Conservation (phyloP, 2,888 invertebrate genomes). For the Brachyptera putata region DNA sequence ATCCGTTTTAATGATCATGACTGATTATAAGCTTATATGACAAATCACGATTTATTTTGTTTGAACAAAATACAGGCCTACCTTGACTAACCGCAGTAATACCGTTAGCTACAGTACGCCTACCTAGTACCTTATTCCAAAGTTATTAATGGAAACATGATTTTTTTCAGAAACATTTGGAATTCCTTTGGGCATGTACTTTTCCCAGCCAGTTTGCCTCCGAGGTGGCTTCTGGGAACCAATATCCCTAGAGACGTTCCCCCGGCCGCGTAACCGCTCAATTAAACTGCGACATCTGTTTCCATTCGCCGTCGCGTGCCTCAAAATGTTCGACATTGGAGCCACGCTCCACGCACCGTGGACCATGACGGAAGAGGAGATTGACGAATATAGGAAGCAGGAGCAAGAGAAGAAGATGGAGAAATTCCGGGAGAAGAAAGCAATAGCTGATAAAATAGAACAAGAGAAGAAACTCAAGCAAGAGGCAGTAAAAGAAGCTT, state of each 20-base stretch:
- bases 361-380: not conserved
- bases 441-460: not conserved
- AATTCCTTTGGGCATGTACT: slow-evolving; percentile 50
- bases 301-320: not conserved
- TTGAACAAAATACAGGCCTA: not conserved
- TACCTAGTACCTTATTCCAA: not conserved
- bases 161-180: slow-evolving; percentile 50
- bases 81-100: too few relatives aligned
- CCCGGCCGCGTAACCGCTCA: not conserved
- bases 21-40: too few relatives aligned
- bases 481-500: not conserved
- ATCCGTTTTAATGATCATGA: too few relatives aligned
- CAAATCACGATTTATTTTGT: too few relatives aligned
- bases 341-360: not conserved
- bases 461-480: not conserved
- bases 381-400: too few relatives aligned
- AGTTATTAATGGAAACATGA: not conserved
- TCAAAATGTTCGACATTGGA: not conserved
- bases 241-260: not conserved
- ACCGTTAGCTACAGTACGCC: too few relatives aligned
- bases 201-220: slow-evolving; percentile 54
- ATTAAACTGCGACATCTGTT: not conserved
- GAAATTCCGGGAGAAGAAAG: not conserved
- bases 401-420: not conserved
- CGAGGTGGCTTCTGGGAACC: slow-evolving; percentile 49